These are phyloP conservation scores for Bradypodion pumilum DNA, from an alignment of 2,797 vertebrate genomes.

Conservation along the genomic window DNA sequence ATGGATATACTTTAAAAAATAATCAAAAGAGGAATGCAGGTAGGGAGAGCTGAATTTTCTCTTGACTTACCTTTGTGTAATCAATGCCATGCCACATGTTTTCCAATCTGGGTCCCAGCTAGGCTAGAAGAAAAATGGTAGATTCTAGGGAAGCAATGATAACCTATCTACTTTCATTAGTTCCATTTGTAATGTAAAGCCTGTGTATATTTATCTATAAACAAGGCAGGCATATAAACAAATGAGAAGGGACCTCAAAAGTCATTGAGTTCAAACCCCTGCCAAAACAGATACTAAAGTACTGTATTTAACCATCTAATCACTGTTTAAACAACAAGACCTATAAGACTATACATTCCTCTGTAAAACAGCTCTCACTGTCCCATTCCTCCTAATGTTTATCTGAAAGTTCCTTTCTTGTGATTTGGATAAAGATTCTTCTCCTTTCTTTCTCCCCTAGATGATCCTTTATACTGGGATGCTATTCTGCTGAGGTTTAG, in stretches of 20 bases:
- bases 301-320: too few species aligned
- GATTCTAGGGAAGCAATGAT: neutral
- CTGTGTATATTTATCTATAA: neutral
- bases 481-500: neutral
- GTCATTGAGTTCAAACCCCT: too few species aligned
- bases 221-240: neutral
- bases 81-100: neutral
- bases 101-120: neutral
- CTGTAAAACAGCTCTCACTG: too few species aligned
- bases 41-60: neutral
- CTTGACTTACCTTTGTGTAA: neutral
- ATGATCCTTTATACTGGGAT: neutral
- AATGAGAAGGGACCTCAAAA: neutral
- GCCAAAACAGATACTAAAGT: neutral
- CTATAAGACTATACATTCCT: too few species aligned
- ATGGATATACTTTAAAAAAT: neutral
- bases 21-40: neutral
- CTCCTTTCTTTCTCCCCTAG: neutral
- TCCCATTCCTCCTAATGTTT: too few species aligned
- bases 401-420: too few species aligned
- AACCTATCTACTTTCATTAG: neutral
- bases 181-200: neutral
- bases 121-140: neutral
- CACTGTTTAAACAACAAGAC: too few species aligned
- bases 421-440: too few species aligned